Percentiles rank a stretch among this genome's conserved stretches.
Evolutionary conservation across 2,797 vertebrate genomes (phyloP).

Genomic region (Poeciliopsis presidionis): DNA sequence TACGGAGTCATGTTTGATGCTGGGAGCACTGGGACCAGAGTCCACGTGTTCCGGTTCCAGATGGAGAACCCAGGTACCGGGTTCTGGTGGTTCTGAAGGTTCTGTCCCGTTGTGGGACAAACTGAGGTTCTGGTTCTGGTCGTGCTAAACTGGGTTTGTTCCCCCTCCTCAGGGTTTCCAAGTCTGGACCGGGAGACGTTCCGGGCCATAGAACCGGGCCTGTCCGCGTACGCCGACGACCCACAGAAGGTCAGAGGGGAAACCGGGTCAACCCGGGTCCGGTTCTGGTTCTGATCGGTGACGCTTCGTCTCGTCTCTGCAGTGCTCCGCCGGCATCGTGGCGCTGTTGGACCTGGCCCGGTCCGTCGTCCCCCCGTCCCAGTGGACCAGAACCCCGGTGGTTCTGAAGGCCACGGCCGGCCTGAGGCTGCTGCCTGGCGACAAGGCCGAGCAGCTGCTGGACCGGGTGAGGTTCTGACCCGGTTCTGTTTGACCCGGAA

Average conservation of each 20-base stretch:
- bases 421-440: constrained; percentile 87
- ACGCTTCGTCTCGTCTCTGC: neutral
- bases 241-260: constrained; percentile 83
- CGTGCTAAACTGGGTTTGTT: neutral
- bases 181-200: constrained; percentile 88
- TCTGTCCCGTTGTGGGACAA: neutral
- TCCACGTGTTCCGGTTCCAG: constrained; percentile 92
- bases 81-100: no score
- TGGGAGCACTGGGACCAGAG: constrained; percentile 93
- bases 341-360: constrained; percentile 87
- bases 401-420: constrained; percentile 94
- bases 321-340: constrained; percentile 86
- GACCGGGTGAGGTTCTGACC: constrained; percentile 78
- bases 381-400: constrained; percentile 87
- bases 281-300: neutral
- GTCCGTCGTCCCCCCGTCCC: constrained; percentile 78
- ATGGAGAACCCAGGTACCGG: constrained; percentile 81
- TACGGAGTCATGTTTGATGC: constrained; percentile 96
- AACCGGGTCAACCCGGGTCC: neutral
- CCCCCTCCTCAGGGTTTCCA: constrained; percentile 79
- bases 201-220: constrained; percentile 90
- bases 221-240: constrained; percentile 92
- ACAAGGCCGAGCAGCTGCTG: constrained; percentile 89
- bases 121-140: neutral
- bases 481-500: neutral